phyloP scores from a whole-genome alignment of 2,113 vertebrate species.

The Vidua macroura region DNA sequence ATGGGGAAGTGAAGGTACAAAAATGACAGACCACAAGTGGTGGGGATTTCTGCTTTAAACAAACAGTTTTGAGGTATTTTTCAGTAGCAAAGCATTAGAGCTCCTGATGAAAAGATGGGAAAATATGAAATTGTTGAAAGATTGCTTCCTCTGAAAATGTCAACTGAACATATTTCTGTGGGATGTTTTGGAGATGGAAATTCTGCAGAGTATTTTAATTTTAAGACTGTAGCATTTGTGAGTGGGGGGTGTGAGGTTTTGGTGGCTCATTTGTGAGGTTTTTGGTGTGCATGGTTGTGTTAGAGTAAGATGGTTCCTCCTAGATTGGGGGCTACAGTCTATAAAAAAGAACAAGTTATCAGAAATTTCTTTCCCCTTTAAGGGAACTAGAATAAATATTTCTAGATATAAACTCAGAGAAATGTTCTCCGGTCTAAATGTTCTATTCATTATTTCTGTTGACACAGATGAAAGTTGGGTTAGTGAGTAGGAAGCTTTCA shows the following conservation, averaged over 20 bases:
- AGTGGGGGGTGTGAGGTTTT: accelerated
- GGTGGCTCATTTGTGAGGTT: background rate
- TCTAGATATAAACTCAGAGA: background rate
- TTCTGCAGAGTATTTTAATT: background rate
- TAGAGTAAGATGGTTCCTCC: background rate
- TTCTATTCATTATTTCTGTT: background rate
- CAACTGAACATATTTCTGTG: background rate
- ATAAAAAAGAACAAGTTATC: background rate
- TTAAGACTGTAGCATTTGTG: background rate
- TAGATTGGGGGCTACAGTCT: background rate
- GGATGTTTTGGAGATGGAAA: background rate
- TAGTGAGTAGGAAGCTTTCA: background rate
- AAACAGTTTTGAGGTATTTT: background rate
- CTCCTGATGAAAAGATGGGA: background rate
- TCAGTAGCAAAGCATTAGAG: background rate
- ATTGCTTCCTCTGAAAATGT: background rate
- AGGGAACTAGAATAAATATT: background rate
- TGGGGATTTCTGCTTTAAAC: background rate
- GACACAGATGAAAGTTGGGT: background rate
- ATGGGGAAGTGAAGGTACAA: background rate
- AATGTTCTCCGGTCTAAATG: background rate
- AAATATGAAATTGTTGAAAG: background rate
- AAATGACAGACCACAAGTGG: background rate
- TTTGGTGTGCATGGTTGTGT: background rate
- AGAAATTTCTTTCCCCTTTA: background rate